These are phyloP conservation scores for Mystacides longicornis DNA, from an alignment of 2,888 invertebrate species.

Conservation along the genomic window DNA sequence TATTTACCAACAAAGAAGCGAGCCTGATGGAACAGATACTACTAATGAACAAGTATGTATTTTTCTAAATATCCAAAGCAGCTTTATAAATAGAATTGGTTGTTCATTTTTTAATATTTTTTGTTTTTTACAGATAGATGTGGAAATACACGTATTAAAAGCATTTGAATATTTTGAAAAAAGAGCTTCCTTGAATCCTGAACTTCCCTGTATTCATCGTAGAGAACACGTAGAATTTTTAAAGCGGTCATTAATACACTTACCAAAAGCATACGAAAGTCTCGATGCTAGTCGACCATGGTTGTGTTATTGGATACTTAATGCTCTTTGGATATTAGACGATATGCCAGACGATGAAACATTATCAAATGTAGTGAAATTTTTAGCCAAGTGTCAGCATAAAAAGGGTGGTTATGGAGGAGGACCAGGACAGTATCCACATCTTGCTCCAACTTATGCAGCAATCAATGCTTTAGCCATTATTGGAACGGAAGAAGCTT, in stretches of 20 bases:
- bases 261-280: constrained; percentile 68
- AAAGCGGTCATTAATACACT: constrained; percentile 56
- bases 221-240: constrained; percentile 59
- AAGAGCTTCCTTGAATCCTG: constrained; percentile 42
- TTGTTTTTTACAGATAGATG: constrained; percentile 38
- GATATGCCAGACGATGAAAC: constrained; percentile 43
- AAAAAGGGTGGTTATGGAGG: constrained; percentile 86
- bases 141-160: constrained; percentile 38
- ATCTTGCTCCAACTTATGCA: constrained; percentile 96
- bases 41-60: constrained; percentile 20
- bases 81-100: too few relatives aligned
- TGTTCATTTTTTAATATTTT: too few relatives aligned
- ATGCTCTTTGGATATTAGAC: constrained; percentile 68
- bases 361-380: constrained; percentile 38
- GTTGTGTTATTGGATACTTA: constrained; percentile 96
- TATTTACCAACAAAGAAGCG: constrained; percentile 9
- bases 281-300: constrained; percentile 94
- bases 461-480: constrained; percentile 90
- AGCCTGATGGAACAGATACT: constrained; percentile 17
- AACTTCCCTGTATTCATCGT: constrained; percentile 53
- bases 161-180: constrained; percentile 41
- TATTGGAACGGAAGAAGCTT: constrained; percentile 82
- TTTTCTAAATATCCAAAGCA: too few relatives aligned
- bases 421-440: constrained; percentile 87
- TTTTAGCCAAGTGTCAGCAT: constrained; percentile 60